Conservation (phyloP, 2,113 vertebrate genomes). For the Hippocampus mohnikei region DNA sequence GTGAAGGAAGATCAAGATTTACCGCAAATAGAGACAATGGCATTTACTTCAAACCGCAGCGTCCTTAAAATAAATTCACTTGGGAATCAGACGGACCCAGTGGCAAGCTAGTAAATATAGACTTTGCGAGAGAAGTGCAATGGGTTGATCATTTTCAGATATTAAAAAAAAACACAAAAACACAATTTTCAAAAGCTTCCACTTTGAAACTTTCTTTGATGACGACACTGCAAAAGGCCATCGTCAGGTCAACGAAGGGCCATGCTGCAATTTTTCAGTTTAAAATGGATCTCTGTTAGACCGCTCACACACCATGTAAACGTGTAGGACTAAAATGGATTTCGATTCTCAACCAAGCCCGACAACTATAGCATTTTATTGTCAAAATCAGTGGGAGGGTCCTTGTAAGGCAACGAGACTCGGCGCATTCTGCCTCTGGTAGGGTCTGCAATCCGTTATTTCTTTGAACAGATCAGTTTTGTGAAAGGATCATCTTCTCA, state of each 20-base stretch:
- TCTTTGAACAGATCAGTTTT: neutral
- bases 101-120: neutral
- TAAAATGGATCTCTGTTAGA: neutral
- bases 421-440: neutral
- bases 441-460: neutral
- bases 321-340: neutral
- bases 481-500: neutral
- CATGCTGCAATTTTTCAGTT: neutral
- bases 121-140: neutral
- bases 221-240: neutral
- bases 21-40: slow-evolving; percentile 3
- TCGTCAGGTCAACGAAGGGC: neutral
- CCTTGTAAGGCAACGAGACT: neutral
- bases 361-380: neutral
- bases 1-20: slow-evolving; percentile 14
- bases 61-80: slow-evolving; percentile 6
- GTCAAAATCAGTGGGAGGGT: neutral
- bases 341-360: neutral
- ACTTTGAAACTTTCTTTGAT: neutral
- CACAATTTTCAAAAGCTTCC: neutral
- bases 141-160: neutral
- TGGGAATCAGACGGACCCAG: neutral
- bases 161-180: no score
- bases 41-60: slow-evolving; percentile 8
- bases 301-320: neutral